Percentiles rank a stretch among this genome's conserved stretches.
phyloP scores from a whole-genome alignment of 2,888 invertebrate genomes.

The Pristionchus arcanus region DNA sequence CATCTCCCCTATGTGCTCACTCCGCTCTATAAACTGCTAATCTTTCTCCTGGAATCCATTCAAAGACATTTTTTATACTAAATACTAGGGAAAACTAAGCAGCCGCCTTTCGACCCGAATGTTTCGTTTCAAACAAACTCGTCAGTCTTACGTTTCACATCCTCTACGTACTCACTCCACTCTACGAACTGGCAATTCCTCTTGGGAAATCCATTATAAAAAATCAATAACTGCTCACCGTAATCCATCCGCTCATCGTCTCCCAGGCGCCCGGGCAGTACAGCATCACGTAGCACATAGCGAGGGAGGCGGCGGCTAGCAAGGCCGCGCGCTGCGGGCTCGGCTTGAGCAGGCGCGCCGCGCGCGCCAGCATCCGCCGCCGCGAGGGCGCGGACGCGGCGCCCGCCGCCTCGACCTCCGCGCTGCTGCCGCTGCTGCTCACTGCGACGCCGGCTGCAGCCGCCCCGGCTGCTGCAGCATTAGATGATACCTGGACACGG shows the following conservation, averaged over 20 bases:
- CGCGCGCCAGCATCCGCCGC: conserved; percentile 36
- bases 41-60: too few relatives aligned
- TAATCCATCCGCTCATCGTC: conserved; percentile 40
- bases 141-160: not conserved
- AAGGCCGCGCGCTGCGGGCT: conserved; percentile 24
- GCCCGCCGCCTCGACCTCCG: conserved; percentile 15
- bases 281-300: conserved; percentile 44
- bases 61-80: too few relatives aligned
- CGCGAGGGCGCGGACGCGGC: conserved; percentile 21
- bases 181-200: not conserved
- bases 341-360: conserved; percentile 2
- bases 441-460: conserved; percentile 17
- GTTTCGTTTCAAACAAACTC: not conserved
- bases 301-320: conserved; percentile 22
- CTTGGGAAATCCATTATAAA: not conserved
- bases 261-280: conserved; percentile 46
- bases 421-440: not conserved
- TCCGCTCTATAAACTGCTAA: too few relatives aligned
- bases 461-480: not conserved
- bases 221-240: not conserved
- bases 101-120: too few relatives aligned
- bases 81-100: too few relatives aligned
- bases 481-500: not conserved
- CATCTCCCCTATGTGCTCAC: too few relatives aligned
- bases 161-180: not conserved